These are phyloP conservation scores for Poecile atricapillus DNA, from an alignment of 2,113 vertebrate genomes.

Conservation along the genomic window DNA sequence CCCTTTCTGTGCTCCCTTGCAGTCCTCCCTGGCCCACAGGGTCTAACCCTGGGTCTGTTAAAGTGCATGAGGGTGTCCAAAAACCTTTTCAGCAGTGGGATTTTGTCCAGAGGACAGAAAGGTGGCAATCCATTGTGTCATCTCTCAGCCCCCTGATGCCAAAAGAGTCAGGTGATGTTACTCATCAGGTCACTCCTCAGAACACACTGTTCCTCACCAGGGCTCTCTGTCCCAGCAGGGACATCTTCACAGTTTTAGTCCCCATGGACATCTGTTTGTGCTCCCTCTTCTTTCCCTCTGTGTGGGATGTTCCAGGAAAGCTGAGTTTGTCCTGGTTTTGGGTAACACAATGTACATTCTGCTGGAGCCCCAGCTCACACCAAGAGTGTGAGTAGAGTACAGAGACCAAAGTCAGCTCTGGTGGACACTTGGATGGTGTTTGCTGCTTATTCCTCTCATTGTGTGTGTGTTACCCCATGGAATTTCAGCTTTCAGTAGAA, in stretches of 20 bases:
- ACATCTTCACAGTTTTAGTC: neutral
- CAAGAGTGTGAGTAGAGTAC: neutral
- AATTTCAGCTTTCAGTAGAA: neutral
- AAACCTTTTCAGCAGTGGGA: neutral
- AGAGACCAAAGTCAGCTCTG: neutral
- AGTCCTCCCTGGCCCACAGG: neutral
- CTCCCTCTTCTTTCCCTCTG: neutral
- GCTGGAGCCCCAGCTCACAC: neutral
- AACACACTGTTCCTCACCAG: neutral
- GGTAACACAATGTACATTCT: neutral
- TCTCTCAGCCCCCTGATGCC: neutral
- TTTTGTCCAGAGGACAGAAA: neutral
- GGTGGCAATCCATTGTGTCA: neutral
- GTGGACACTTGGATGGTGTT: neutral
- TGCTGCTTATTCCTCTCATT: neutral
- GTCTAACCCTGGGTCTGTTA: neutral
- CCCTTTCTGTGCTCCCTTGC: neutral
- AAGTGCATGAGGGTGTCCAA: neutral
- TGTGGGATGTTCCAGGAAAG: neutral
- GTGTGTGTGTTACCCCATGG: neutral
- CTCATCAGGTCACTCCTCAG: neutral
- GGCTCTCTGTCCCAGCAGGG: neutral
- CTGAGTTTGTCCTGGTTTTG: neutral
- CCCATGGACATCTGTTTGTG: neutral
- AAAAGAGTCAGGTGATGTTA: neutral